phyloP scores from a whole-genome alignment of 2,113 vertebrate species.

The Lycocorax pyrrhopterus region DNA sequence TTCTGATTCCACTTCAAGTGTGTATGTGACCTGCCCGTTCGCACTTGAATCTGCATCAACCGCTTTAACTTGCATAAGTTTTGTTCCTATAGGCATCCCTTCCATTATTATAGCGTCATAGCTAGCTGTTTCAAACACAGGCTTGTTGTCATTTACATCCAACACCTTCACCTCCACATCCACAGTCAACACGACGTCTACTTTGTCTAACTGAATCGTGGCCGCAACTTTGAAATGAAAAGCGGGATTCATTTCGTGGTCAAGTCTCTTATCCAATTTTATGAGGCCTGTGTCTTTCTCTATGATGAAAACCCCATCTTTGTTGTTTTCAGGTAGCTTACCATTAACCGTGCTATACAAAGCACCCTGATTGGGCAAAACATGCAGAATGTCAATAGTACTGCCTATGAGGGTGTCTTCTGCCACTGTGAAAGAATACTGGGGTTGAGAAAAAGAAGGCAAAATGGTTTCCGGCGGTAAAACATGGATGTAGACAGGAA shows the following conservation, averaged over 20 bases:
- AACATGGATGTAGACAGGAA: slow-evolving; percentile 93
- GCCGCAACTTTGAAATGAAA: slow-evolving; percentile 90
- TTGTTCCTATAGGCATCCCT: slow-evolving; percentile 87
- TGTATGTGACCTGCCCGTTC: slow-evolving; percentile 93
- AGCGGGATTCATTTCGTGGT: slow-evolving; percentile 79
- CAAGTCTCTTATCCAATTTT: slow-evolving; percentile 90
- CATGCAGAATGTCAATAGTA: slow-evolving; percentile 80
- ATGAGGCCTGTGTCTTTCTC: slow-evolving; percentile 87
- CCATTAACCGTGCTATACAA: slow-evolving; percentile 85
- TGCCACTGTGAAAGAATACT: slow-evolving; percentile 84
- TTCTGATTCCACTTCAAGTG: slow-evolving; percentile 76
- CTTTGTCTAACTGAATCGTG: slow-evolving; percentile 79
- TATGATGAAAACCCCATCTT: slow-evolving; percentile 83
- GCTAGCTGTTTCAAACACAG: slow-evolving; percentile 81
- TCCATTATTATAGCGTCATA: slow-evolving; percentile 91
- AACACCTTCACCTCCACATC: slow-evolving; percentile 89
- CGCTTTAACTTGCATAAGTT: slow-evolving; percentile 87
- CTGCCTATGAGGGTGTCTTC: slow-evolving; percentile 89
- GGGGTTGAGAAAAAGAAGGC: slow-evolving; percentile 86
- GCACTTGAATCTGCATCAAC: slow-evolving; percentile 85
- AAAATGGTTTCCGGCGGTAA: slow-evolving; percentile 83
- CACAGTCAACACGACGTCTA: slow-evolving; percentile 84
- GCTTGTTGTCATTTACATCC: slow-evolving; percentile 95
- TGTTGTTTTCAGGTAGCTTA: slow-evolving; percentile 85
- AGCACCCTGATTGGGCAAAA: slow-evolving; percentile 73